Base-by-base conservation (phyloP, 2,797 vertebrate genomes). In the Hoplostethus atlanticus region DNA sequence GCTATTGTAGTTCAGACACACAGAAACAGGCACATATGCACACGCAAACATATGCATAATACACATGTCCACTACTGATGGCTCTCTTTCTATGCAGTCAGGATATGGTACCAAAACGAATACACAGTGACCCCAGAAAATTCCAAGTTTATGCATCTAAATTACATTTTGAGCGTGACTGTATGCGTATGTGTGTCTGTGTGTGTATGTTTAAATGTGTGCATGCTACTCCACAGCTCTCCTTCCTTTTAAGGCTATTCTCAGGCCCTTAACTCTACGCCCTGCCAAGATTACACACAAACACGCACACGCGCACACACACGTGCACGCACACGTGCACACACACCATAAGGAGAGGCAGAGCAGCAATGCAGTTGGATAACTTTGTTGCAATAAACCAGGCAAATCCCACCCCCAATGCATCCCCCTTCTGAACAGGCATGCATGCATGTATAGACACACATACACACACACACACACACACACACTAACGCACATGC, bases 201-300 rank as follows among this genome's bases (percentile, higher is more conserved):
- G 68, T 64, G 68, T 71, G 64, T 72, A 84, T 77, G 76, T 84
- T 75, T 78, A 80, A 84, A 76, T 83, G 84, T 80, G 74, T 78
- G 81, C 69, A 86, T 86, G 76, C 64, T 72, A 71, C 75, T 86
- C 68, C 80, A 82, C 69, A 68, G 72, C 71, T 83, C 68, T 81
- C 78, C 79, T 94, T 86, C 94, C 94, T 94, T 95, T 93, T 94
- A 94, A 92, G 94, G 94, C 70, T 80, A 93, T 93, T 90, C 72
- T 84, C 83, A 77, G 81, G 80, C 76, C 77, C 74, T 84, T 65
- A 70, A 81, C 57, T 82, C 55, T 55, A 57, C 64, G 63, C 72
- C 47, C 61, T 86, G 91, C 92, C 92, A 94, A 93, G 86, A 93
- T 83, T 81, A 80, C 79, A 73, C 78, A 69, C 79, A 63, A 62